A percentile compares a stretch with the other conserved stretches of the same genome.
phyloP scores from a whole-genome alignment of 2,888 invertebrate genomes.

The Calameuta filiformis region DNA sequence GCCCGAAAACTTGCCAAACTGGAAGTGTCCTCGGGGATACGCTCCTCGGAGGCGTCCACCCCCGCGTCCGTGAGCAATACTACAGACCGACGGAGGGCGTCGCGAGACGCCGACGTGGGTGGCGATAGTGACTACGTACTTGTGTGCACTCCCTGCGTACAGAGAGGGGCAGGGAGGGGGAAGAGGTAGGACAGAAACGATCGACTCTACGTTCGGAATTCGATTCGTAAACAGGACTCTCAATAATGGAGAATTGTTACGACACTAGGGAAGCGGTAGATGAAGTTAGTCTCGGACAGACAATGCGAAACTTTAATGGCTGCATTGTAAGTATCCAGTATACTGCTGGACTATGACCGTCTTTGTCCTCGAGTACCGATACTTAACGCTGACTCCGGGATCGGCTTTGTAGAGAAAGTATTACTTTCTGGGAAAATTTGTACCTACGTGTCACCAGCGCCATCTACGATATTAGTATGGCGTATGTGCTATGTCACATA shows the following conservation, averaged over 20 bases:
- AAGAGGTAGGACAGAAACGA: conserved; percentile 18
- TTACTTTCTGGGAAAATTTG: not conserved
- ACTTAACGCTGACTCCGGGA: not conserved
- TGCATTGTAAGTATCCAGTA: not conserved
- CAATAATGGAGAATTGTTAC: conserved; percentile 59
- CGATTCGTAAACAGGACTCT: conserved; percentile 63
- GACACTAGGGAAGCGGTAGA: conserved; percentile 34
- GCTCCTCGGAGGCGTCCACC: not conserved
- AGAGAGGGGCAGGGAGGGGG: not conserved
- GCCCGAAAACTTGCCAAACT: conserved; percentile 57
- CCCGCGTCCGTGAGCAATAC: conserved; percentile 29
- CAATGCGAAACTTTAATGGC: conserved; percentile 33
- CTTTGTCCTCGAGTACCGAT: not conserved
- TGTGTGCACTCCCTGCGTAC: not conserved
- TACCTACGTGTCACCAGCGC: not conserved
- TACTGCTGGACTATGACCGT: not conserved
- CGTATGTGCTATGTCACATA: too few species aligned
- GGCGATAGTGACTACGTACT: not conserved
- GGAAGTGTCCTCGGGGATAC: conserved; percentile 33
- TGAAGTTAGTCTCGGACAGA: conserved; percentile 9
- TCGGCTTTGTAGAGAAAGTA: not conserved
- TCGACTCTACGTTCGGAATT: conserved; percentile 40
- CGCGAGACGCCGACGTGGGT: not conserved
- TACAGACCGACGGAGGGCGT: conserved; percentile 36
- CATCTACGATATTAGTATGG: not conserved